A percentile compares a stretch with the other conserved stretches of the same genome.
phyloP scores from a whole-genome alignment of 35 echinoderm and acorn worm species.

The Heliocidaris tuberculata region DNA sequence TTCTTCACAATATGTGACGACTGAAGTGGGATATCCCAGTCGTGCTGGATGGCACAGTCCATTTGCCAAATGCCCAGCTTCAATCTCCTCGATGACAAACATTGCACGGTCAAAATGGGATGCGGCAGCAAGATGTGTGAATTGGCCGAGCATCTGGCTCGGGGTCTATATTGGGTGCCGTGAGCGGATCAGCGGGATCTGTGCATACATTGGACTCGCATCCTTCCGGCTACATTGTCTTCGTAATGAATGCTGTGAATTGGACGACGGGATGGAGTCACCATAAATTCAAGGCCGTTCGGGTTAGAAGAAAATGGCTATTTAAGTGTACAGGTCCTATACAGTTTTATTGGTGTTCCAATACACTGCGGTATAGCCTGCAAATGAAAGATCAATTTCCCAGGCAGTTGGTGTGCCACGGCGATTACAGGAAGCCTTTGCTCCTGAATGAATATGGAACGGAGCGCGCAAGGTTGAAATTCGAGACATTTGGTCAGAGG shows the following conservation, averaged over 20 bases:
- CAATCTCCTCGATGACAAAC: slow-evolving; percentile 33
- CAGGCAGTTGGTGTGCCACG: neutral
- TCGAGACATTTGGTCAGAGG: slow-evolving; percentile 9
- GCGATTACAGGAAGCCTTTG: neutral
- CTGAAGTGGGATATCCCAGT: slow-evolving; percentile 8
- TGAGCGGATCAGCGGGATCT: neutral
- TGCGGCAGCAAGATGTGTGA: neutral
- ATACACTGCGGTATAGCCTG: neutral
- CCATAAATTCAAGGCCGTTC: neutral
- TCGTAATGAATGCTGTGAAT: neutral
- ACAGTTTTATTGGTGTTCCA: neutral
- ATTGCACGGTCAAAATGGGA: neutral
- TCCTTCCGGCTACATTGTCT: slow-evolving; percentile 8
- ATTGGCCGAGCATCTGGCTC: slow-evolving; percentile 11
- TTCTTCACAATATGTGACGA: neutral
- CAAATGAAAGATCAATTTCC: slow-evolving; percentile 5
- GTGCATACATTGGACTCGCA: neutral
- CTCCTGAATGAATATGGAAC: neutral
- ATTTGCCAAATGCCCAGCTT: slow-evolving; percentile 10
- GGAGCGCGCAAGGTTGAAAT: neutral
- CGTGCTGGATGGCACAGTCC: neutral
- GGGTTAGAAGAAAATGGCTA: neutral
- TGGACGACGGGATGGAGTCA: neutral
- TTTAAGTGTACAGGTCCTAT: neutral
- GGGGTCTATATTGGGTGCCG: neutral